Conservation (phyloP, 2,113 vertebrate genomes). For the Pseudopipra pipra region DNA sequence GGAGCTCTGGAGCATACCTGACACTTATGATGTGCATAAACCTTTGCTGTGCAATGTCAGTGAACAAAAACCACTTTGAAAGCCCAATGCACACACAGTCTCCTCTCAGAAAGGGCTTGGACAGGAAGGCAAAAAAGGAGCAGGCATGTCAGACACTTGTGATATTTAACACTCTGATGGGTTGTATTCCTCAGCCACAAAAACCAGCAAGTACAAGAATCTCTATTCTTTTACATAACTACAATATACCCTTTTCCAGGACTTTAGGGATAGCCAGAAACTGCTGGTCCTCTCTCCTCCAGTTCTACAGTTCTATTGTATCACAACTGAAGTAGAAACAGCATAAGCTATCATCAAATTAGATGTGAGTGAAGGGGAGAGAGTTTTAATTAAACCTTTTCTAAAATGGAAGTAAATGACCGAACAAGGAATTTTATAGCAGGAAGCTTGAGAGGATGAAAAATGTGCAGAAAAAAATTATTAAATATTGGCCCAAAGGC, state of each 20-base stretch:
- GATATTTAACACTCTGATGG: neutral
- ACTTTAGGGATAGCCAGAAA: neutral
- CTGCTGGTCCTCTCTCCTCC: fast-evolving
- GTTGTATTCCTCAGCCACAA: neutral
- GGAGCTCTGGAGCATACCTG: neutral
- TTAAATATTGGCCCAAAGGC: neutral
- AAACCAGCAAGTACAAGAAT: neutral
- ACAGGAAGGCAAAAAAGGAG: neutral
- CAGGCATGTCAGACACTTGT: neutral
- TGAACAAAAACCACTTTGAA: neutral
- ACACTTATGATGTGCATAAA: neutral
- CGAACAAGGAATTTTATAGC: neutral
- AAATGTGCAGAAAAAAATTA: neutral
- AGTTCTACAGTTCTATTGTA: neutral
- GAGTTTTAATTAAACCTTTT: neutral
- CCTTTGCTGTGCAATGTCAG: neutral
- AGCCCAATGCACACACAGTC: neutral
- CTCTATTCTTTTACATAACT: neutral
- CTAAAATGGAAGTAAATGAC: neutral
- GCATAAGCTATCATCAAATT: neutral
- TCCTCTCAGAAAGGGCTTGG: neutral
- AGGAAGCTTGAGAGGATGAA: neutral
- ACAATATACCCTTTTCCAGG: neutral
- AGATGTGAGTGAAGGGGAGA: neutral
- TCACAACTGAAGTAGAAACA: neutral